Conservation (phyloP, 30 jellyfish, hydroid and myxozoan species). For the Pelagia noctiluca region DNA sequence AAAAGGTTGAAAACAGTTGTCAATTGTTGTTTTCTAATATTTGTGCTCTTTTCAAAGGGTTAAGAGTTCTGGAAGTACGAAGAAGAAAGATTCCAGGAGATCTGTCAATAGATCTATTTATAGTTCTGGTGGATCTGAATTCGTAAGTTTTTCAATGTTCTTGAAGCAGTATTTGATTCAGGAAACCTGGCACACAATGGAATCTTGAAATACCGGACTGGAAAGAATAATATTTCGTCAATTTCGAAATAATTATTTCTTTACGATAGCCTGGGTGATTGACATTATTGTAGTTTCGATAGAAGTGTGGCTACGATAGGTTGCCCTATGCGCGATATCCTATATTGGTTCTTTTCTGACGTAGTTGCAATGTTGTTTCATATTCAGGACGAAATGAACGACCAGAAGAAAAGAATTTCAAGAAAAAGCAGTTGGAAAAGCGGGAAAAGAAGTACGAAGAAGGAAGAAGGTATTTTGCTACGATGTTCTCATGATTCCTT, state of each 20-base stretch:
- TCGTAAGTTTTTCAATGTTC: constrained; percentile 17
- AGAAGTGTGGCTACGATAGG: too few relatives aligned
- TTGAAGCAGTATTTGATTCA: not conserved
- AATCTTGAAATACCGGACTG: too few relatives aligned
- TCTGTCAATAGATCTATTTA: not conserved
- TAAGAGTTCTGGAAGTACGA: constrained; percentile 2
- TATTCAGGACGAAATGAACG: not conserved
- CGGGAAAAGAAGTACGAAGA: not conserved
- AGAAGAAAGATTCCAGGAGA: constrained; percentile 6
- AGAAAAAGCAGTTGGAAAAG: not conserved
- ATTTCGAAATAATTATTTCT: too few relatives aligned
- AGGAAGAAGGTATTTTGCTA: not conserved
- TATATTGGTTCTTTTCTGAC: too few relatives aligned
- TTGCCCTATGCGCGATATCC: too few relatives aligned
- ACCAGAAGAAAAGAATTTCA: not conserved
- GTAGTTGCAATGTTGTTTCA: not conserved
- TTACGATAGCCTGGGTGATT: too few relatives aligned
- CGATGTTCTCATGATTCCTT: too few relatives aligned
- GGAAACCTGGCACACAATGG: too few relatives aligned
- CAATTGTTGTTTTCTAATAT: not conserved
- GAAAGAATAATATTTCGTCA: too few relatives aligned
- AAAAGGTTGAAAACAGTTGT: not conserved
- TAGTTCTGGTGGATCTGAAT: constrained; percentile 49
- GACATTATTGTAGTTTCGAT: too few relatives aligned
- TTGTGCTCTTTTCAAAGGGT: not conserved